Evolutionary conservation across 2,113 vertebrate genomes (phyloP), one percentile per base, ranked within the genome.

Genomic region (Bubo blakistoni): DNA sequence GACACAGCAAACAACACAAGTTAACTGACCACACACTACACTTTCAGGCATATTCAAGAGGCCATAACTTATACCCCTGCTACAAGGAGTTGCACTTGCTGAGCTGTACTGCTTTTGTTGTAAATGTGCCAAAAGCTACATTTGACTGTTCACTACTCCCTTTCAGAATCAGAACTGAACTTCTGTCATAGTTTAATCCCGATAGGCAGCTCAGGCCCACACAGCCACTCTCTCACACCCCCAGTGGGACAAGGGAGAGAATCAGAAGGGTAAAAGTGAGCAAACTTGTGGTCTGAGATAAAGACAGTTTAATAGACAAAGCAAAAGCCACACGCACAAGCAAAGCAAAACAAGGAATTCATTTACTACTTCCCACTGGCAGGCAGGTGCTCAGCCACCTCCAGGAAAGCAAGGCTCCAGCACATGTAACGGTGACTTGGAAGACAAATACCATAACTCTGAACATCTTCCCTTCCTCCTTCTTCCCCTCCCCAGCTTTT

Each of bases 391-490:
- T 40, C 42, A 49, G n/a, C 52, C 52, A n/a, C 7, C 61, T 4
- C n/a, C 29, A 76, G 42, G 29, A 66, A 18, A 57, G 22, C 42
- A 15, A 7, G 29, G n/a, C 42, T 66, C 14, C 11, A 19, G 40
- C 18, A 27, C 2, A 0, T 2, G 0, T 57, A 22, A 55, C 0
- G 0, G 18, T 12, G 2, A 49, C 71, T 67, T 42, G 29, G 12
- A 19, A 42, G 76, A 24, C 42, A 57, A 47, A 49, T 0, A 2
- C 6, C 2, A 0, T 40, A 8, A 49, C 14, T n/a, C 11, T 7
- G 8, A 58, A 16, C 2, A 5, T 19, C 15, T 11, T 15, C 12
- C 15, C 18, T 30, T 51, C 15, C 29, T 49, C 30, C 13, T 42
- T 3, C 30, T 49, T 49, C 26, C 16, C 16, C 16, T 36, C 10